Evolutionary conservation across 2,797 vertebrate genomes (phyloP).

Genomic region (Orestias chungarensis): DNA sequence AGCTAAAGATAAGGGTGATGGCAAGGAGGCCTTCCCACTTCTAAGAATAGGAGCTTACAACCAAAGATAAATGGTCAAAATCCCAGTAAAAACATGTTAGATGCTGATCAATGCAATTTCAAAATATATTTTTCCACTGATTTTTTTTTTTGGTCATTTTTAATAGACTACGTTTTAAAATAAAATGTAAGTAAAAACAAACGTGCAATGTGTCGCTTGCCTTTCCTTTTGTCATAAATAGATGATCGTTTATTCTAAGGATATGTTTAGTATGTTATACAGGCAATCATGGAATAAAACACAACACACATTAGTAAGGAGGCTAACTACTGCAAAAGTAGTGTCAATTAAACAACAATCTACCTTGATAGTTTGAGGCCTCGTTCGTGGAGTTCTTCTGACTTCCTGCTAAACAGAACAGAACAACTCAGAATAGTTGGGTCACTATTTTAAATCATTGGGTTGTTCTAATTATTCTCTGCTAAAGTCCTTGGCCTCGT

Average conservation of each 20-base stretch:
- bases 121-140: too few relatives aligned
- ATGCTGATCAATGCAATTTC: too few relatives aligned
- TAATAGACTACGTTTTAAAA: too few relatives aligned
- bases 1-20: constrained; percentile 1
- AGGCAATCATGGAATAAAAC: constrained; percentile 22
- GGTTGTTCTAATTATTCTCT: constrained; percentile 32
- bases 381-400: constrained; percentile 45
- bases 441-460: constrained; percentile 13
- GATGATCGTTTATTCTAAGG: neutral
- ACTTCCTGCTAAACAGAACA: constrained; percentile 59
- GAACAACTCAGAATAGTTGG: constrained; percentile 12
- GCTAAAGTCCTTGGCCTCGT: constrained; percentile 48
- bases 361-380: constrained; percentile 73
- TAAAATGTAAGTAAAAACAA: too few relatives aligned
- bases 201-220: too few relatives aligned
- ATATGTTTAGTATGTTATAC: neutral
- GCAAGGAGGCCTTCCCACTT: neutral
- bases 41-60: neutral
- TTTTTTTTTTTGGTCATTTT: neutral
- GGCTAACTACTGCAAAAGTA: constrained; percentile 21
- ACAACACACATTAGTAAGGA: constrained; percentile 48
- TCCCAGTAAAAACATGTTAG: too few relatives aligned
- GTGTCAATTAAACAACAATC: constrained; percentile 1
- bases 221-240: neutral
- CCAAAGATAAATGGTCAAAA: neutral